Evolutionary conservation across 2,113 vertebrate species (phyloP).

Genomic region (Tiliqua scincoides): DNA sequence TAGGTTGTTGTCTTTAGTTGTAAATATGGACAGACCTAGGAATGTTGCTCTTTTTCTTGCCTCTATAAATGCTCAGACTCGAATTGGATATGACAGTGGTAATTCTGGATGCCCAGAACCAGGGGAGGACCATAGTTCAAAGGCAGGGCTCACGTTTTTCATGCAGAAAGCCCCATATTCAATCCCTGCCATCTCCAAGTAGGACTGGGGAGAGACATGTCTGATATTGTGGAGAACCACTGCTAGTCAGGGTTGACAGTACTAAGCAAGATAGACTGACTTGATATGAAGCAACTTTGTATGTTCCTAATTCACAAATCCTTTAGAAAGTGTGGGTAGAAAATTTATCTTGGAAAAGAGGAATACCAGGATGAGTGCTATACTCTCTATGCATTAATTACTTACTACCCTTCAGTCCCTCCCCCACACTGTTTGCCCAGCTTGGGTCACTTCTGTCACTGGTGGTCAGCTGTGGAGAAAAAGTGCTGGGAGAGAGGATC

Average conservation of each 20-base stretch:
- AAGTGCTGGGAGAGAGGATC: background rate
- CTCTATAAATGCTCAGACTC: too few relatives aligned
- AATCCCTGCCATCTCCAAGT: too few relatives aligned
- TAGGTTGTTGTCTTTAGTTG: background rate
- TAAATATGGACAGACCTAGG: background rate
- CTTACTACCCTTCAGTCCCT: background rate
- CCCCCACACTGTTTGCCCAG: background rate
- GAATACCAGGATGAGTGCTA: background rate
- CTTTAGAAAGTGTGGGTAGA: background rate
- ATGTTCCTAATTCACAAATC: background rate
- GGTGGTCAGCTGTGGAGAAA: background rate
- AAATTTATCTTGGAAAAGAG: background rate
- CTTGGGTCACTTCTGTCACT: background rate
- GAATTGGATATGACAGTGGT: background rate
- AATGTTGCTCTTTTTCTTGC: background rate
- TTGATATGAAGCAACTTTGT: too few relatives aligned
- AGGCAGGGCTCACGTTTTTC: too few relatives aligned
- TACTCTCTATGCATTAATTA: background rate
- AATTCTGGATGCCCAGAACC: background rate
- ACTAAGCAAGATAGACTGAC: too few relatives aligned
- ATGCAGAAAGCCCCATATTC: too few relatives aligned
- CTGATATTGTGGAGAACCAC: too few relatives aligned
- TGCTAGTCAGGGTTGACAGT: too few relatives aligned
- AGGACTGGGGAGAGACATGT: too few relatives aligned
- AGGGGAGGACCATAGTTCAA: too few relatives aligned